phyloP scores from a whole-genome alignment of 2,113 vertebrate genomes.

The Rhinopomastus cyanomelas region DNA sequence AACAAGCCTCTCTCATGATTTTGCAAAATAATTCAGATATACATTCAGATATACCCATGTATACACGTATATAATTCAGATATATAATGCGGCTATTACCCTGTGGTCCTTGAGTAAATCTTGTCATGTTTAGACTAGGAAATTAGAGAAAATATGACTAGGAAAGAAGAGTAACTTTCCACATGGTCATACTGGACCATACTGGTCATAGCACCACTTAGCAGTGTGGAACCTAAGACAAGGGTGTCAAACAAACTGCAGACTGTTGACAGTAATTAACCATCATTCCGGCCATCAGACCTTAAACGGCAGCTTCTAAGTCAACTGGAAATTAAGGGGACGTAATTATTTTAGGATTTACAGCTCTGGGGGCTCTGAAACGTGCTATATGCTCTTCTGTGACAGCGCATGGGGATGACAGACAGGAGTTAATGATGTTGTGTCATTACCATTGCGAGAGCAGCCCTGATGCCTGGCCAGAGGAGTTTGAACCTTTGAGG shows the following conservation, averaged over 20 bases:
- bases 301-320: neutral
- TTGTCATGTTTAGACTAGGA: no score
- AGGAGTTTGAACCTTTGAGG: constrained; percentile 90
- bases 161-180: no score
- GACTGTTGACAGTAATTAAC: neutral
- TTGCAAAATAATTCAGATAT: neutral
- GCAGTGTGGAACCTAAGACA: no score
- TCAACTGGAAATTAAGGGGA: neutral
- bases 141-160: no score
- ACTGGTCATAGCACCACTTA: no score
- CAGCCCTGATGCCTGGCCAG: constrained; percentile 87
- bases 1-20: neutral
- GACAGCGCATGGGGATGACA: neutral
- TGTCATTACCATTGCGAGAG: constrained; percentile 92
- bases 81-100: no score
- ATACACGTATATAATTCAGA: no score
- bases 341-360: neutral
- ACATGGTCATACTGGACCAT: no score
- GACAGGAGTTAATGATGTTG: neutral
- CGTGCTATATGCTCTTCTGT: neutral
- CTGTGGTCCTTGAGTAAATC: no score
- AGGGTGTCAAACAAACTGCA: no score
- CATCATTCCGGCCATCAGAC: neutral
- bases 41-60: no score
- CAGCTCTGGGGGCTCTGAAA: neutral